Percentiles rank a stretch among this genome's conserved stretches.
Evolutionary conservation across 2,113 vertebrate genomes (phyloP).

Genomic region (Rhea americana): DNA sequence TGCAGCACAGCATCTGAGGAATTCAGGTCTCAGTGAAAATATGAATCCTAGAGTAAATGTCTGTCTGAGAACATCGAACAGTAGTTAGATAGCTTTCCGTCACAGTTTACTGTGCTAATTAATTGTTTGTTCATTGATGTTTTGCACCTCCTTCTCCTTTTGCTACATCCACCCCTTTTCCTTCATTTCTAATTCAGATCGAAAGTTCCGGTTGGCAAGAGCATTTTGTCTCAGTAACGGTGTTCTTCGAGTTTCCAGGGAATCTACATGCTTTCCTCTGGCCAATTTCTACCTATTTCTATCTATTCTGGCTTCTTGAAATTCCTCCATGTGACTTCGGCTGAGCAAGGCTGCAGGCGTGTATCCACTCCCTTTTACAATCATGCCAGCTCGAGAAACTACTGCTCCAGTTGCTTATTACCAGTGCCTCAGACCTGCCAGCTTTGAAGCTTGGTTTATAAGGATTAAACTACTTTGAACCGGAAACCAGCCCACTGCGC

Average conservation of each 20-base stretch:
- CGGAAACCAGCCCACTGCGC: not conserved
- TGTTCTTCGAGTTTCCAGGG: not conserved
- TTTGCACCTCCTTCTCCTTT: not conserved
- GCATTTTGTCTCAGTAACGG: not conserved
- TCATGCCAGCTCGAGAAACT: not conserved
- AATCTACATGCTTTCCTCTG: not conserved
- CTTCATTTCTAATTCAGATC: not conserved
- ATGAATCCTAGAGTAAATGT: not conserved
- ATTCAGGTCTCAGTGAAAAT: not conserved
- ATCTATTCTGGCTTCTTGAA: not conserved
- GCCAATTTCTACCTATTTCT: not conserved
- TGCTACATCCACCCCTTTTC: not conserved
- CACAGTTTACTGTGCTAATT: not conserved
- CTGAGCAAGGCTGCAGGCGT: not conserved
- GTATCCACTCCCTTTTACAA: not conserved
- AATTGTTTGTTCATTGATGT: not conserved
- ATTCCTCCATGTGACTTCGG: not conserved
- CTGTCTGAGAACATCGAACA: not conserved
- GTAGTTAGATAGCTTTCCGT: not conserved
- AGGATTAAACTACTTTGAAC: not conserved
- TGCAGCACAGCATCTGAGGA: not conserved
- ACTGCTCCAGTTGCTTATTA: not conserved
- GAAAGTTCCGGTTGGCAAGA: not conserved
- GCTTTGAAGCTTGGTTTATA: not conserved
- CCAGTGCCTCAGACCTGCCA: not conserved